Base-by-base conservation (phyloP, 2,888 invertebrate species). In the Notodonta dromedarius region DNA sequence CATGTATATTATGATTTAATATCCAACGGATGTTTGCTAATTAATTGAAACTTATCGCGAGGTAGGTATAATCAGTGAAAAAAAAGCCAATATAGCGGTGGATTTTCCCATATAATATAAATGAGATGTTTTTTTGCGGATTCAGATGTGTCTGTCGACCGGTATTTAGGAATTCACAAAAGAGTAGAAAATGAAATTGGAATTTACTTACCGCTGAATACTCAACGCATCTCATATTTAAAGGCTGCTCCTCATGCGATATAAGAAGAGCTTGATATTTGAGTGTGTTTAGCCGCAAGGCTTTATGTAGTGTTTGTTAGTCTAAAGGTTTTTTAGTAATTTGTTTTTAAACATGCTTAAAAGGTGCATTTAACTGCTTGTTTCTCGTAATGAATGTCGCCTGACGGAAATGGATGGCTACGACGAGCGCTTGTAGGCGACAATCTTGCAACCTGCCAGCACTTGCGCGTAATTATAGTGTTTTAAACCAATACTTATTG, bases 11-110 rank as follows among this genome's bases (percentile, higher is more conserved):
- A 57, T 71, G 61, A 71, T 71, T 71, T 74, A 65, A 63, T 60
- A 60, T 61, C 58, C 53, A 50, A 65, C 60, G 65, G 69, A 69
- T 69, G 65, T 65, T 58, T 67, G 63, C 65, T 66, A 65, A 72
- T 74, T 74, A 69, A 61, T 66, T 60, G 56, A 59, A 61, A 61
- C 59, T 62, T 69, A 74, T 72, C 62, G 61, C 63, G 9, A 46
- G 46, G 9, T n/a, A n/a, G n/a, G n/a, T n/a, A 46, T 46, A n/a
- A 46, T 46, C n/a, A 42, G n/a, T 46, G 46, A n/a, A n/a, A 24
- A 42, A 7, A n/a, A n/a, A n/a, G n/a, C 5, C n/a, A 46, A 13
- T 13, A n/a, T n/a, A 46, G 13, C n/a, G 13, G 46, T n/a, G 46
- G 9, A n/a, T 46, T 46, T 46, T n/a, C 46, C 46, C 42, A 42